Base-by-base conservation (phyloP, 2,888 invertebrate genomes). In the Drosophila setosimentum region DNA sequence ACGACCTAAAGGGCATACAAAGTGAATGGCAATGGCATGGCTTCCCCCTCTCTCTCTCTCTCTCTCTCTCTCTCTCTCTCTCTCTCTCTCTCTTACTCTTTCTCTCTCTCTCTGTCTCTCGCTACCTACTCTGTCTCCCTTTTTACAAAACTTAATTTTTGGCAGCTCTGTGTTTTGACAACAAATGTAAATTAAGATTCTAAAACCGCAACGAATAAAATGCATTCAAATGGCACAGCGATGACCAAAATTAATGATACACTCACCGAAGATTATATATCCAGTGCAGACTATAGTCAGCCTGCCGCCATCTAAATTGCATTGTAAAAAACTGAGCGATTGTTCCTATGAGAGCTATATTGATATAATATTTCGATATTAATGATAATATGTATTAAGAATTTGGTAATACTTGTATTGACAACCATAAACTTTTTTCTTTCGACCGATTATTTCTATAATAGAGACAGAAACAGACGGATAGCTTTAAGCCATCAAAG, bases 91-190 rank as follows among this genome's bases (percentile, higher is more conserved):
- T 13, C 21, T 16, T 24, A 51, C 42, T 53, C 6, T 32, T 48
- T 27, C 13, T 32, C 70, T 68, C 55, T 78, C 37, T 3, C 2
- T 27, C 11, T 27, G 3, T 3, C 7, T 16, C 10, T 51, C 11
- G 45, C 42, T 24, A 11, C 21, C n/a, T 24, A 51, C 42, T 53
- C 6, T 32, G 48, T 27, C 13, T 32, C 70, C 70, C 55, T 78
- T 74, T 45, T 16, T 4, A 16, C 3, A 45, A 70, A 83, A 76
- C 70, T 74, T 78, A 78, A 83, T 86, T 86, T 83, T 88, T 86
- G 71, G 78, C 64, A 63, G 50, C 45, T 32, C 27, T 33, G 13
- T 58, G 48, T 55, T 75, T 33, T 53, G 55, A 21, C 58, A 49
- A 29, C 21, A 32, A 54, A 51, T 49, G 3, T 35, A 55, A 72